Base-by-base conservation (phyloP, 1,140 invertebrate genomes). In the Cotesia glomerata region DNA sequence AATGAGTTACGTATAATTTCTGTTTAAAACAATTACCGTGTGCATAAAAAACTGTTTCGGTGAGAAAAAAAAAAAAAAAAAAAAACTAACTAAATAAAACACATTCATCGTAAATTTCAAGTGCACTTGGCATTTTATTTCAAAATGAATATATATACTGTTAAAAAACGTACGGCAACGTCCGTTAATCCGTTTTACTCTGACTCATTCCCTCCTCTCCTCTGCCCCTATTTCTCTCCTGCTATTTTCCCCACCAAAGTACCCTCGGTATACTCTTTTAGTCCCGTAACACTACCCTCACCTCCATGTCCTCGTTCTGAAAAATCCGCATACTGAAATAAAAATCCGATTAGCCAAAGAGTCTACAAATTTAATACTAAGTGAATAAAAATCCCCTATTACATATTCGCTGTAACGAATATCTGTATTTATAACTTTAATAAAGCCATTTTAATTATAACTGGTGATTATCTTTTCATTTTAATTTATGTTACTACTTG, bases 101-200 rank as follows among this genome's bases (percentile, higher is more conserved):
- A 58, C 18, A 58, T 58, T 26, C 56, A 32, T 58, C n/a, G 56
- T 58, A 58, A 58, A 58, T 58, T 58, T 58, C 56, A 58, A 58
- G 56, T 58, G 56, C 16, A 58, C 56, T 58, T 26, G 16, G 56
- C 16, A 58, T 58, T 58, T 58, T 58, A 58, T 58, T 58, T 26
- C 3, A 18, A 18, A 58, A 18, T 26, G 56, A 58, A 54, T 14
- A 54, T 54, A 54, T 54, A 54, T 16, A n/a, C 13, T 5, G 13
- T n/a, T 26, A 58, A 58, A 58, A 58, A 58, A 58, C 56, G 56
- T 58, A 58, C 56, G 56, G 56, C 56, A 5, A 58, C 56, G 18
- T 58, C 18, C 56, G 56, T 58, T 58, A 58, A 58, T 58, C 56
- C 56, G 56, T 16, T 58, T 58, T 58, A 58, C 56, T 58, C 14